Percentiles rank a stretch among this genome's conserved stretches.
phyloP scores from a whole-genome alignment of 1,140 invertebrate genomes.

The Hylaeus volcanicus region DNA sequence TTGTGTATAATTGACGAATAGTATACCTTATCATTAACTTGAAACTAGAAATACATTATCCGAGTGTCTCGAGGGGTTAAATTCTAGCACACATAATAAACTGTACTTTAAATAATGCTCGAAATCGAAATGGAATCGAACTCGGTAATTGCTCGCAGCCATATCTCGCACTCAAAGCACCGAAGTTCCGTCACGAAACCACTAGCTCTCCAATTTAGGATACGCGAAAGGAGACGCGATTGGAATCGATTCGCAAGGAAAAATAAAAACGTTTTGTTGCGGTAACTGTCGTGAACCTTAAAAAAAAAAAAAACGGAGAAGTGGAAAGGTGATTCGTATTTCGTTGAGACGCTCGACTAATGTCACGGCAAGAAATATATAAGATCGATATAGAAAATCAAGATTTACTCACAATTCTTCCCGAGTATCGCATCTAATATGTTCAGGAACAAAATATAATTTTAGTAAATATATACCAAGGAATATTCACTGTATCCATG shows the following conservation, averaged over 20 bases:
- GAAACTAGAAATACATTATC: too few species aligned
- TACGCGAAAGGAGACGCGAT: conserved; percentile 29
- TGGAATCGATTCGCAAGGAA: conserved; percentile 39
- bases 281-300: conserved; percentile 22
- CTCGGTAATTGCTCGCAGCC: not conserved
- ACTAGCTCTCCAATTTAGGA: conserved; percentile 36
- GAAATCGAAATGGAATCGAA: conserved; percentile 9
- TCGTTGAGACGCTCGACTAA: conserved; percentile 18
- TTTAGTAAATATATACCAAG: too few species aligned
- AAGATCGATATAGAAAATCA: too few species aligned
- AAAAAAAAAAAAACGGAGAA: not conserved
- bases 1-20: too few species aligned
- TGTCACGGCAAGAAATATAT: not conserved
- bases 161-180: not conserved
- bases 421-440: too few species aligned
- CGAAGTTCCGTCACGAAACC: conserved; percentile 7
- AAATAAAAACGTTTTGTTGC: conserved; percentile 43
- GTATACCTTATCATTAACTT: too few species aligned
- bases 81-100: not conserved
- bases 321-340: not conserved
- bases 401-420: too few species aligned
- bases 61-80: too few species aligned
- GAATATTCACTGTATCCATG: too few species aligned
- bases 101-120: conserved; percentile 6
- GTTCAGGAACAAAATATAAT: too few species aligned